A percentile compares a stretch with the other conserved stretches of the same genome.
phyloP scores from a whole-genome alignment of 2,113 vertebrate genomes.

The Hippocampus zosterae region DNA sequence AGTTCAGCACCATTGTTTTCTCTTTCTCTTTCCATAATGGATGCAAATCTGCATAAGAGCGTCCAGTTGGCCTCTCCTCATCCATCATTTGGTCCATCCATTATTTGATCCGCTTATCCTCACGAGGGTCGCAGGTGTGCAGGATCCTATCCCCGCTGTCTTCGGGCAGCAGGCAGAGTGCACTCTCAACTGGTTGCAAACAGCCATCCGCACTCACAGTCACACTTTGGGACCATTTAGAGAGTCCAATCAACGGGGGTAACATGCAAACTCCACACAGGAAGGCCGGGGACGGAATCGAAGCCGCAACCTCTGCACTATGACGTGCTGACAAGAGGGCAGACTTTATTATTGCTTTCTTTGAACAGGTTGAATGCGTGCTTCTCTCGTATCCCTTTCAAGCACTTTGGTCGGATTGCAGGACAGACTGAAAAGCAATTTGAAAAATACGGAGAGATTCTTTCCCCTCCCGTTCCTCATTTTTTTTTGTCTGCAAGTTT shows the following conservation, averaged over 20 bases:
- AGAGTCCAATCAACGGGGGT: too few species aligned
- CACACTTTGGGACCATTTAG: too few species aligned
- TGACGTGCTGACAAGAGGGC: conserved; percentile 25
- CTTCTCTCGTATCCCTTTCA: conserved; percentile 34
- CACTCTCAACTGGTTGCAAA: too few species aligned
- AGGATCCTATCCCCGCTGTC: too few species aligned
- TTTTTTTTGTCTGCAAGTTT: conserved; percentile 29
- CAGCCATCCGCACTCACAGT: too few species aligned
- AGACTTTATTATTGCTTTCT: conserved; percentile 42
- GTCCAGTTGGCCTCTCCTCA: conserved; percentile 62
- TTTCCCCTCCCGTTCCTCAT: conserved; percentile 42
- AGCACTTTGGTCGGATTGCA: conserved; percentile 39
- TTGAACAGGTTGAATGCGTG: conserved; percentile 50
- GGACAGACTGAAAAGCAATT: conserved; percentile 48
- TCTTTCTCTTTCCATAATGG: conserved; percentile 22
- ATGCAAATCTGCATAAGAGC: conserved; percentile 60
- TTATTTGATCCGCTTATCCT: too few species aligned
- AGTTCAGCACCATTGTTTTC: conserved; percentile 34
- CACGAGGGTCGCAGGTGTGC: too few species aligned
- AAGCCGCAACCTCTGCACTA: too few species aligned
- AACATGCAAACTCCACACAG: too few species aligned
- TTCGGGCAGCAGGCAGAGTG: too few species aligned
- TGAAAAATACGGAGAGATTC: conserved; percentile 31
- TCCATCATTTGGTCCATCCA: conserved; percentile 8
- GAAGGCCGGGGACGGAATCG: too few species aligned